These are phyloP conservation scores for Formica exsecta DNA, from an alignment of 1,140 invertebrate species.

Conservation along the genomic window DNA sequence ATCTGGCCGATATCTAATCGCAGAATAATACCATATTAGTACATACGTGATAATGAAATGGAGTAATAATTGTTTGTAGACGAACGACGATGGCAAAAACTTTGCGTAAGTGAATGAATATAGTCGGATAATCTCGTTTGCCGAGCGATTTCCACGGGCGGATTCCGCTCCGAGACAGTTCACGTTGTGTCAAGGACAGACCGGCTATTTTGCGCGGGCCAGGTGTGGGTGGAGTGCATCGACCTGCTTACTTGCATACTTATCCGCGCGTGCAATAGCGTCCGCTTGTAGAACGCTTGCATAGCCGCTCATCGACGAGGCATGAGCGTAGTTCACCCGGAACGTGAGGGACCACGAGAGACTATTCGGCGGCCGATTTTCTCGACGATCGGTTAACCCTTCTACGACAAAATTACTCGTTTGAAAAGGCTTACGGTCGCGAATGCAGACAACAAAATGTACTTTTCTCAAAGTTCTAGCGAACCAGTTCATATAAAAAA, in stretches of 20 bases:
- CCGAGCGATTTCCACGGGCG: conserved; percentile 13
- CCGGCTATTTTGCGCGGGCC: conserved; percentile 35
- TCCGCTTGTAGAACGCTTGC: conserved; percentile 5
- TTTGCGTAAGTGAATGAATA: background rate
- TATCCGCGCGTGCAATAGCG: conserved; percentile 51
- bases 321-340: conserved; percentile 43
- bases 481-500: background rate
- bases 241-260: conserved; percentile 67
- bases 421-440: background rate
- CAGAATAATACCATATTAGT: background rate
- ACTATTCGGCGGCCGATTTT: conserved; percentile 26
- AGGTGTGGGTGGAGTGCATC: conserved; percentile 72
- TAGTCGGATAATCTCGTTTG: conserved; percentile 6
- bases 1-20: background rate
- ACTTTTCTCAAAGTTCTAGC: background rate
- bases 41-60: no score
- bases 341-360: conserved; percentile 19
- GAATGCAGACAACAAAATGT: background rate
- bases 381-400: conserved; percentile 13
- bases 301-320: conserved; percentile 36
- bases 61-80: no score
- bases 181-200: conserved; percentile 69
- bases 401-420: conserved; percentile 30
- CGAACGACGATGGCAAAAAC: background rate
- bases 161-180: conserved; percentile 21